Evolutionary conservation across 2,113 vertebrate species (phyloP), one percentile per base, ranked within the genome.

Genomic region (Carassius auratus): DNA sequence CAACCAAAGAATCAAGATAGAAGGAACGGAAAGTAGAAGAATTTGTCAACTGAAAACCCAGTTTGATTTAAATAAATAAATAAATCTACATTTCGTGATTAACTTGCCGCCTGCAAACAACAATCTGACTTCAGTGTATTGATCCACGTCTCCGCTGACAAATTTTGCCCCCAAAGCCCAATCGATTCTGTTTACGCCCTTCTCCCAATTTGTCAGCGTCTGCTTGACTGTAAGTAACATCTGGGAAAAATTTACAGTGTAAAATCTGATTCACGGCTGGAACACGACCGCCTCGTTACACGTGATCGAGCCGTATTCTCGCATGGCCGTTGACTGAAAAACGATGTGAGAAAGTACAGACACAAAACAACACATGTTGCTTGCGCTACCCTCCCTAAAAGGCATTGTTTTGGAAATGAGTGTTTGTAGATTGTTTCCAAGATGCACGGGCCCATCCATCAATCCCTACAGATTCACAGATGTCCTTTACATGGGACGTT

Each of bases 401-500:
- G 75, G 87, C 80, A 83, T 15, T 79, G 45, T 17, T 76, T 61
- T 69, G 30, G 77, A 83, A 69, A 57, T 59, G 80, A 64, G 79
- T 50, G 45, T 64, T 71, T 81, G 84, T 77, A 79, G 55, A 73
- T 62, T 48, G 36, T 79, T 80, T 21, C 57, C 12, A n/a, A 76
- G 76, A 86, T 81, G 76, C 76, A 86, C 42, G 48, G 80, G 64
- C 26, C 68, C 80, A 73, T 62, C 75, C 69, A 82, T 84, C 33
- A 75, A 86, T 23, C 73, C 45, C 84, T 81, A 26, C 81, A 75
- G 77, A 68, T 84, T 59, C 59, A 26, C 75, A 86, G 78, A 78
- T 88, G 83, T 82, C 83, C 87, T 85, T 87, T 59, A 83, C 38
- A 78, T 75, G 52, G n/a, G 55, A 77, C 71, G 62, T 73, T 85